Percentiles rank a stretch among this genome's conserved stretches.
Conservation (phyloP, 2,113 vertebrate species). For the Beaufortia kweichowensis region DNA sequence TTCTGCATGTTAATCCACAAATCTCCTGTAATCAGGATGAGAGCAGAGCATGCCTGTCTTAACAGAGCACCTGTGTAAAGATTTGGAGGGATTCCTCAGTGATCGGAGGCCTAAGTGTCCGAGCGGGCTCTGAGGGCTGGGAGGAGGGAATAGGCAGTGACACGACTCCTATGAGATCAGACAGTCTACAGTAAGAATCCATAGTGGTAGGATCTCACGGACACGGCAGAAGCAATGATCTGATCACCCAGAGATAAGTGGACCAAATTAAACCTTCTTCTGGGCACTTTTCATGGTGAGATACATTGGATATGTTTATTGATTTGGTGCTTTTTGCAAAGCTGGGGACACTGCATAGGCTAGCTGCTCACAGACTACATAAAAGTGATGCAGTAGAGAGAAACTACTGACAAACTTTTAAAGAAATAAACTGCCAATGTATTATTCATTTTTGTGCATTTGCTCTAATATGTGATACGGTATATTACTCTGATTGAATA, state of each 20-base stretch:
- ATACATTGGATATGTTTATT: neutral
- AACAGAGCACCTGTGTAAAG: constrained; percentile 69
- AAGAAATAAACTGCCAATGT: neutral
- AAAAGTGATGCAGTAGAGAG: neutral
- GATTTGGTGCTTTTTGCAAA: neutral
- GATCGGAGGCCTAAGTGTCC: constrained; percentile 58
- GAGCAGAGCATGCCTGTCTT: constrained; percentile 70
- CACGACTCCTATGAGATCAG: constrained; percentile 52
- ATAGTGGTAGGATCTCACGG: constrained; percentile 39
- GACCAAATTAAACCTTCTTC: constrained; percentile 40
- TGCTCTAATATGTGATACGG: neutral
- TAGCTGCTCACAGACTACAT: neutral
- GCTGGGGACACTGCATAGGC: neutral
- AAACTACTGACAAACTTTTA: neutral
- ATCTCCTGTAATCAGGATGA: constrained; percentile 79
- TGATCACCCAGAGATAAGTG: constrained; percentile 23
- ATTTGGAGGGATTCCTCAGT: constrained; percentile 56
- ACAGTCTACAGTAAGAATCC: constrained; percentile 45
- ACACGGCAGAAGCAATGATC: constrained; percentile 18
- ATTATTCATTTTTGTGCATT: neutral
- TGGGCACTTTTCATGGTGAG: constrained; percentile 63
- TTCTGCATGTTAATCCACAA: constrained; percentile 74
- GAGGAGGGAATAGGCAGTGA: constrained; percentile 52
- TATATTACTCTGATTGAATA: no score
- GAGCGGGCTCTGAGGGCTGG: constrained; percentile 48